Evolutionary conservation across 1,140 invertebrate genomes (phyloP).

Genomic region (Drosophila pseudoananassae): DNA sequence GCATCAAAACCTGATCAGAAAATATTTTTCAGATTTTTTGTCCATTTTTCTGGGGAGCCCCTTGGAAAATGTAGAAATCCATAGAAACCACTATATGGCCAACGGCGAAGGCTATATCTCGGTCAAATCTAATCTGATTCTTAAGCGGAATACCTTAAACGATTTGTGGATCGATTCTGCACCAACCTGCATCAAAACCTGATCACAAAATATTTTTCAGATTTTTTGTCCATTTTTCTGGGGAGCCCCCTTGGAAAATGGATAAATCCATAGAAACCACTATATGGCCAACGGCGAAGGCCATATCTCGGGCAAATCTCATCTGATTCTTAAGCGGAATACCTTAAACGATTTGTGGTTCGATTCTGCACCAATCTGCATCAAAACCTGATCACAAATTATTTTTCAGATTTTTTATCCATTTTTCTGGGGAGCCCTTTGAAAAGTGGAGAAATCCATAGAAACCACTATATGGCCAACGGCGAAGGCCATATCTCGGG

Average conservation of each 20-base stretch:
- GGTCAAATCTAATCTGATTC: neutral
- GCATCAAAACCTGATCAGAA: neutral
- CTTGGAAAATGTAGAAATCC: too few relatives aligned
- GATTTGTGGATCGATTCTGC: neutral
- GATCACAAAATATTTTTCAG: neutral
- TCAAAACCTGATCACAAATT: neutral
- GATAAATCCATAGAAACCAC: neutral
- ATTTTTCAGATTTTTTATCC: too few relatives aligned
- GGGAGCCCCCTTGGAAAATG: too few relatives aligned
- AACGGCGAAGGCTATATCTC: neutral
- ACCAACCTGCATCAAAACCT: neutral
- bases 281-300: neutral
- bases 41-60: too few relatives aligned
- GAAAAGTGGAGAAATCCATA: too few relatives aligned
- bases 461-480: too few relatives aligned
- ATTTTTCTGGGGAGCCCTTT: neutral
- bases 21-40: neutral
- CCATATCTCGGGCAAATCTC: neutral
- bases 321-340: neutral
- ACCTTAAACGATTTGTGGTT: neutral
- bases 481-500: too few relatives aligned
- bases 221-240: neutral
- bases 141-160: neutral
- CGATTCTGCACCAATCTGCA: neutral
- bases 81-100: too few relatives aligned